Conservation (phyloP, 2,888 invertebrate species). For the Hedychridium roseum region DNA sequence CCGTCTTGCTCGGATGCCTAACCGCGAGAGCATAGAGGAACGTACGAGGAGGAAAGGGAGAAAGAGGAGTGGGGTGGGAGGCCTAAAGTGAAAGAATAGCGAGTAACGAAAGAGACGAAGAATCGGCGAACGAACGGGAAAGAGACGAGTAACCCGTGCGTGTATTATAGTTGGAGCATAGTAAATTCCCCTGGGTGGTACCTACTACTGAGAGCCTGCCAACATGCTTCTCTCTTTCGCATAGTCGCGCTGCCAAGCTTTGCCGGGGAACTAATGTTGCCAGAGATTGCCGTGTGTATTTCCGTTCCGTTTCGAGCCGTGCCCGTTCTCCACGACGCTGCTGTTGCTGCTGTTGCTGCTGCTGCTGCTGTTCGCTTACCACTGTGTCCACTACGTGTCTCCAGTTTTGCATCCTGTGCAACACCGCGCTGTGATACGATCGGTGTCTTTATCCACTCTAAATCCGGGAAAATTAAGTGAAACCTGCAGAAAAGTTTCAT, state of each 20-base stretch:
- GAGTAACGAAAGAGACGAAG: constrained; percentile 6
- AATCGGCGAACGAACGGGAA: constrained; percentile 12
- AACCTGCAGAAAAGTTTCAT: too few species aligned
- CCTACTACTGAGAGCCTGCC: constrained; percentile 34
- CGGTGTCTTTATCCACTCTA: too few species aligned
- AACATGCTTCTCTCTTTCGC: constrained; percentile 24
- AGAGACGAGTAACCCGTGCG: constrained; percentile 26
- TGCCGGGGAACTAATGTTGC: constrained; percentile 28
- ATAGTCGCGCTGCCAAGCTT: neutral
- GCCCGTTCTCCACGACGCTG: constrained; percentile 11
- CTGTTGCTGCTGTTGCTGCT: too few species aligned
- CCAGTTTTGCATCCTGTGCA: too few species aligned
- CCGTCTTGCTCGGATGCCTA: constrained; percentile 31
- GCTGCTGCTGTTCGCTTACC: too few species aligned
- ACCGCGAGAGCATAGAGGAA: constrained; percentile 3
- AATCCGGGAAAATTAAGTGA: too few species aligned
- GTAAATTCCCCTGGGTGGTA: constrained; percentile 52
- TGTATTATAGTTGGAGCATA: constrained; percentile 43
- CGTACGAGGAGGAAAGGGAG: constrained; percentile 9
- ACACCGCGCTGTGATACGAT: too few species aligned
- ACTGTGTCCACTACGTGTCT: too few species aligned
- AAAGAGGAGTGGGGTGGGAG: constrained; percentile 11
- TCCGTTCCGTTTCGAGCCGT: constrained; percentile 39
- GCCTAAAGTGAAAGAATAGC: constrained; percentile 9
- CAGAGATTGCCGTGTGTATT: constrained; percentile 45